Evolutionary conservation across 1,140 invertebrate genomes (phyloP), one percentile per base, ranked within the genome.

Genomic region (Scaptomyza pallida): DNA sequence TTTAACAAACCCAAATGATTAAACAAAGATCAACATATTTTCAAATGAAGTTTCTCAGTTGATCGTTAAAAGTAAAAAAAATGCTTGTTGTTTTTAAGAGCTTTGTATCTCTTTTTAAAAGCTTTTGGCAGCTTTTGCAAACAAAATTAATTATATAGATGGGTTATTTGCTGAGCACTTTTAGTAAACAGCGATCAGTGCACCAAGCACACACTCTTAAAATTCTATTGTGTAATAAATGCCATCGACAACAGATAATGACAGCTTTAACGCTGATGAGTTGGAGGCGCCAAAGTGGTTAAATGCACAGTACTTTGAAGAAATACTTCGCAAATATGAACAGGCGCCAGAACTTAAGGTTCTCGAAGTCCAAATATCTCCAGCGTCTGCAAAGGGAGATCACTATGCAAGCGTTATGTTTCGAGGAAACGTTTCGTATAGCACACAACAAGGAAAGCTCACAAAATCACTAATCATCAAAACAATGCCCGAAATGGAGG

Each of bases 401-500:
- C 76, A 79, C 40, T 79, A 79, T 79, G 76, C 69, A 6, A 79
- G 76, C 41, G 33, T 76, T 15, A 79, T 79, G 64, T 79, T 79
- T 21, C 50, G 76, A 4, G 62, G 37, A 5, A 12, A 8, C 1
- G 47, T 76, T 1, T 26, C 59, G 3, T 68, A 47, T 26, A 9
- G 10, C 8, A 44, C 13, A 10, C 10, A 16, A 44, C 3, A n/a
- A 23, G 12, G 16, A 40, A 23, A 16, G 3, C 2, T 16, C 15
- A 15, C 37, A 5, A 54, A 55, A 54, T 70, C 73, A 0, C n/a
- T 80, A 15, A 73, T 80, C 2, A 55, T 80, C 2, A 80, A 80
- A 50, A 76, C 70, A 10, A 57, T 79, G 62, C 77, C 77, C 0
- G 57, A 70, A 17, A 3, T 15, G 12, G 70, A 79, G n/a, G 65